Evolutionary conservation across 2,113 vertebrate genomes (phyloP), one percentile per base, ranked within the genome.

Genomic region (Apteryx mantelli): DNA sequence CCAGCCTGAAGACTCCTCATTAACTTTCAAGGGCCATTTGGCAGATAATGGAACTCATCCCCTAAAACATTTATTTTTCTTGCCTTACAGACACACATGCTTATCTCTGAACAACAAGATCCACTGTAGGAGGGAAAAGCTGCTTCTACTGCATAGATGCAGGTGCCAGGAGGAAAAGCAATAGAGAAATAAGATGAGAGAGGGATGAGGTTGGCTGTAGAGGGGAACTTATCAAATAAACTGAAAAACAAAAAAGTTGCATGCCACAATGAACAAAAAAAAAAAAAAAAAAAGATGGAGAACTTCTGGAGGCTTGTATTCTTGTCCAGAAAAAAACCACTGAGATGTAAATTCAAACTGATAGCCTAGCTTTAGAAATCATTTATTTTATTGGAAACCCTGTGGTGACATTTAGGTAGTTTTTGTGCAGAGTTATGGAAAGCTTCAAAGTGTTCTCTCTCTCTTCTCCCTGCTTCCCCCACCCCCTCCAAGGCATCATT

Each of bases 1-100:
- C 50, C 64, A 89, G 71, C 53, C 66, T 95, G 85, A 95, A 92
- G 82, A 88, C 4, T 96, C n/a, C 65, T 95, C 95, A 96, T 97
- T 97, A 96, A 93, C 91, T 97, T 97, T 95, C 87, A 95, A 95
- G 76, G 91, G 76, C 74, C 42, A 82, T 97, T 97, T 95, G 79
- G 81, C 71, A 97, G 81, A 90, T 95, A 96, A 96, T 95, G 69
- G 50, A 87, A 95, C 40, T 91, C 46, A 88, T 95, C n/a, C 70
- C 78, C 53, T 84, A 44, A 94, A 86, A 79, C 50, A 91, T 83
- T 92, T 94, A 74, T 92, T 95, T 80, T 84, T 91, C 70, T 88
- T 85, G 58, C 91, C 84, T 86, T 86, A 70, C 9, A 94, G 88
- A 71, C 38, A 70, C 55, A 86, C 42, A 32, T 79, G 60, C n/a